Evolutionary conservation across 2,888 invertebrate genomes (phyloP).

Genomic region (Conistra vaccinii): DNA sequence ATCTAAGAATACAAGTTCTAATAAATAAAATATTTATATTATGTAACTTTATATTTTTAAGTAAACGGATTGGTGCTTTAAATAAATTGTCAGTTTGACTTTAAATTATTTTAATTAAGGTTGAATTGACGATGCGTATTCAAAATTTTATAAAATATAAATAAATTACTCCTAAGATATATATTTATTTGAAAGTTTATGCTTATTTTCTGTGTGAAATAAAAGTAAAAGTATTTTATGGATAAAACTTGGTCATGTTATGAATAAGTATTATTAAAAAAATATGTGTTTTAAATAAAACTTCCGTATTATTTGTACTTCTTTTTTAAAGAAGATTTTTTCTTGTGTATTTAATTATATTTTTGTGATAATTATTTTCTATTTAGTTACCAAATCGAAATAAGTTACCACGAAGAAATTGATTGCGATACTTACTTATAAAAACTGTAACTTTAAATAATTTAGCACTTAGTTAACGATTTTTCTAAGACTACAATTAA

Average conservation of each 20-base stretch:
- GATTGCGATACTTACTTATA: conserved; percentile 39
- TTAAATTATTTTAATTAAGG: conserved; percentile 77
- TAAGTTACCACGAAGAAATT: conserved; percentile 63
- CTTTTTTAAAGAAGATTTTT: background rate
- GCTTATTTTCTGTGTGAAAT: background rate
- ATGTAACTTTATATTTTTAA: conserved; percentile 19
- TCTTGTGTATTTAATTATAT: conserved; percentile 28
- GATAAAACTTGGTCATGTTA: background rate
- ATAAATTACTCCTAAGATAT: background rate
- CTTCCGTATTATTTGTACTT: conserved; percentile 3
- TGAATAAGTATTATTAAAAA: background rate
- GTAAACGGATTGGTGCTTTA: conserved; percentile 61
- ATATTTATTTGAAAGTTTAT: conserved; percentile 12
- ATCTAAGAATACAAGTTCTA: background rate
- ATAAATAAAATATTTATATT: background rate
- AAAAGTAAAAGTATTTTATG: background rate
- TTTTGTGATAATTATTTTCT: conserved; percentile 50
- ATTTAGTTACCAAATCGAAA: conserved; percentile 55
- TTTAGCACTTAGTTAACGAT: conserved; percentile 27
- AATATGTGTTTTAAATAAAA: conserved; percentile 2
- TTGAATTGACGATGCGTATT: conserved; percentile 85
- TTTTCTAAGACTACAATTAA: conserved; percentile 57
- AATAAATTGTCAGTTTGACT: conserved; percentile 86
- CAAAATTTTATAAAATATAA: conserved; percentile 45
- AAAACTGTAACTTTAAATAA: conserved; percentile 1